Evolutionary conservation across 2,113 vertebrate species (phyloP).

Genomic region (Perca flavescens): DNA sequence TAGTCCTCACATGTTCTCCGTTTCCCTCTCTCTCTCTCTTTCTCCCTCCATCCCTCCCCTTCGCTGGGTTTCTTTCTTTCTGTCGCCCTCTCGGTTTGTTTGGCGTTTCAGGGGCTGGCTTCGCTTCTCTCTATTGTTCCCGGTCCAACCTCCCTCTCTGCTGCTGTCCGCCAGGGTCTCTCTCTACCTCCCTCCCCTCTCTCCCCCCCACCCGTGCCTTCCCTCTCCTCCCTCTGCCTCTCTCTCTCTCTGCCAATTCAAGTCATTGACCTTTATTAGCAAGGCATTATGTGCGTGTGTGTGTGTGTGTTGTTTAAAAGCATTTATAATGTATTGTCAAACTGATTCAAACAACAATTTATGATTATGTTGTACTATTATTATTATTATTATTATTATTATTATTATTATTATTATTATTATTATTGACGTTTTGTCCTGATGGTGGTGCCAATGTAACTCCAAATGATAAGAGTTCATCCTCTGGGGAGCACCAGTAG

Average conservation of each 20-base stretch:
- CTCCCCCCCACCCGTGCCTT: not conserved
- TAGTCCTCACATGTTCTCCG: conserved; percentile 63
- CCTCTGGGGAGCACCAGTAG: not conserved
- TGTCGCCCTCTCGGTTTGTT: conserved; percentile 58
- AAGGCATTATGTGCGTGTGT: not conserved
- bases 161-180: conserved; percentile 75
- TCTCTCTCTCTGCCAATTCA: conserved; percentile 31
- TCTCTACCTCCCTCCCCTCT: conserved; percentile 61
- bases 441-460: not conserved
- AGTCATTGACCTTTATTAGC: conserved; percentile 49
- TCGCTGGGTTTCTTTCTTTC: conserved; percentile 23
- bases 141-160: conserved; percentile 72
- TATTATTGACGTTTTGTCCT: not conserved
- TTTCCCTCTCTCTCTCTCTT: not conserved
- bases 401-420: not conserved
- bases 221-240: conserved; percentile 9
- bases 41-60: conserved; percentile 51
- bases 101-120: conserved; percentile 60
- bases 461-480: not conserved
- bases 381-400: not conserved
- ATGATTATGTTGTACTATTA: not conserved
- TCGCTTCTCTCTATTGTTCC: conserved; percentile 81
- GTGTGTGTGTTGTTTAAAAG: not conserved
- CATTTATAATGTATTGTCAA: not conserved
- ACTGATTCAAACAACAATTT: not conserved